phyloP scores from a whole-genome alignment of 2,797 vertebrate species.

The Tokudaia muenninki region DNA sequence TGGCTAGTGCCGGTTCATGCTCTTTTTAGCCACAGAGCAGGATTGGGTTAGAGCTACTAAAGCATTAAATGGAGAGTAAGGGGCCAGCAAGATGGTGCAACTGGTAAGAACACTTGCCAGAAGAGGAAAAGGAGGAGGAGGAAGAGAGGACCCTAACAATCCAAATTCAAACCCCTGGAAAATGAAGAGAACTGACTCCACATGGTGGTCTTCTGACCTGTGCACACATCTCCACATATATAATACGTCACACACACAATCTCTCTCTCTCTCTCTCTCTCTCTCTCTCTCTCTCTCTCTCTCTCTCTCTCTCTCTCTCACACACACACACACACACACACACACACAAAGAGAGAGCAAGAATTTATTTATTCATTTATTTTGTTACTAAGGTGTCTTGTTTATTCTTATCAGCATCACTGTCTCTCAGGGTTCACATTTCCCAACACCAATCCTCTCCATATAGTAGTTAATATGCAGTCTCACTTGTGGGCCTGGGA shows the following conservation, averaged over 20 bases:
- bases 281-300: too few species aligned
- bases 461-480: slow-evolving; percentile 97
- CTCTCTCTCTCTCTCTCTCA: too few species aligned
- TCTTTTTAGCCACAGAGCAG: not conserved
- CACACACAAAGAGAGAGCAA: not conserved
- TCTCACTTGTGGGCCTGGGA: slow-evolving; percentile 89
- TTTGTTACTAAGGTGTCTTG: slow-evolving; percentile 94
- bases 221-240: not conserved
- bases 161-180: not conserved
- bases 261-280: too few species aligned
- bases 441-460: slow-evolving; percentile 88
- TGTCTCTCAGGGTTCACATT: slow-evolving; percentile 87
- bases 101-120: not conserved
- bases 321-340: too few species aligned
- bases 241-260: not conserved
- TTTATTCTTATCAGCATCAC: slow-evolving; percentile 90
- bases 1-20: not conserved
- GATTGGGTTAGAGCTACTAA: not conserved
- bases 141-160: not conserved
- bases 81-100: not conserved
- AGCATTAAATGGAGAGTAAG: not conserved
- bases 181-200: not conserved
- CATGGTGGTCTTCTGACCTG: not conserved
- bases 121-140: too few species aligned
- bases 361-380: not conserved